Evolutionary conservation across 2,797 vertebrate species (phyloP).

Genomic region (Melanogrammus aeglefinus): DNA sequence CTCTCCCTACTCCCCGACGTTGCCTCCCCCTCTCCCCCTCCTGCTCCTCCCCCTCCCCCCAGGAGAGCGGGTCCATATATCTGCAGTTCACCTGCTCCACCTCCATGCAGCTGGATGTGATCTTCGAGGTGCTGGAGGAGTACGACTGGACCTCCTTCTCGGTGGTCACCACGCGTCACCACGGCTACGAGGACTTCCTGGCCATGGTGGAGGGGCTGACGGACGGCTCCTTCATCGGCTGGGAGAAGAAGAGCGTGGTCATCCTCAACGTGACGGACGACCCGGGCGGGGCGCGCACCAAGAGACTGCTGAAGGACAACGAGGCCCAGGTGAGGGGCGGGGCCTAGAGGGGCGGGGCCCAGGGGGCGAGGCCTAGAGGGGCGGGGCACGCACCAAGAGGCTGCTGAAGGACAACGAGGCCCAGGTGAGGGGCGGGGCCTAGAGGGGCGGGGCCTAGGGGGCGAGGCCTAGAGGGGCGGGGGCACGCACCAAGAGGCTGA

Average conservation of each 20-base stretch:
- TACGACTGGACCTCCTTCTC: slow-evolving; percentile 95
- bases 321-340: slow-evolving; percentile 78
- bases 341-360: background rate
- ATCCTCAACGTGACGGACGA: slow-evolving; percentile 85
- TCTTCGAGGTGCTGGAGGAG: slow-evolving; percentile 95
- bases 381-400: background rate
- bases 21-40: background rate
- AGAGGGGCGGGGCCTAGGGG: slow-evolving; percentile 56
- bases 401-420: too few species aligned
- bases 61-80: slow-evolving; percentile 94
- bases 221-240: slow-evolving; percentile 91
- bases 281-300: slow-evolving; percentile 74
- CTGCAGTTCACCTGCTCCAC: slow-evolving; percentile 91
- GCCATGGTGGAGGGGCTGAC: slow-evolving; percentile 92
- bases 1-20: background rate
- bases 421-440: background rate
- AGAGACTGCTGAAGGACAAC: slow-evolving; percentile 84
- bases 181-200: slow-evolving; percentile 90
- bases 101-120: slow-evolving; percentile 88
- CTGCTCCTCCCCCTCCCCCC: background rate
- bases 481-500: slow-evolving; percentile 70
- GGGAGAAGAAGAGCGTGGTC: slow-evolving; percentile 89
- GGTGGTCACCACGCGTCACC: slow-evolving; percentile 88
- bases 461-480: background rate
- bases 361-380: background rate